Evolutionary conservation across 2,888 invertebrate genomes (phyloP), one percentile per base, ranked within the genome.

Genomic region (Xanthorhoe spadicearia): DNA sequence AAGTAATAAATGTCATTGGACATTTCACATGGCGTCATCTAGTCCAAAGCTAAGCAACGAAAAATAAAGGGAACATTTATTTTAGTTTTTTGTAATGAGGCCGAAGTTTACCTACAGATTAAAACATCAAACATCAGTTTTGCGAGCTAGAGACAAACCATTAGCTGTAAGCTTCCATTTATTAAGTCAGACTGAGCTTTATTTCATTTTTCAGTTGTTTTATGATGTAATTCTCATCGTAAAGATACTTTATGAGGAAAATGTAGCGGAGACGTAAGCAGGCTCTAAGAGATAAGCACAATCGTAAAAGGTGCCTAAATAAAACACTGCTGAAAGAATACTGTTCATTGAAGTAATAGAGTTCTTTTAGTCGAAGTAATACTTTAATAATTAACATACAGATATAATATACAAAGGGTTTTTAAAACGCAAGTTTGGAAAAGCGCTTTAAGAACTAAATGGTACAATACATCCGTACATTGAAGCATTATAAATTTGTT

Each of bases 281-380:
- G 23, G 32, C 32, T 28, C 13, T n/a, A 23, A 18, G 49, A 50
- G 28, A 32, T 49, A 48, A 57, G 28, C 43, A 48, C 46, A 48
- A 57, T 57, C 48, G 48, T 57, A 57, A 57, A 57, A 57, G 48
- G 23, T 56, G 48, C 48, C 32, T 32, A 48, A 48, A 49, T 57
- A 57, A 57, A 57, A 57, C 48, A 48, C 57, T 8, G 28, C 28
- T 28, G 17, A n/a, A 23, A 46, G 43, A 55, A 55, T 43, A 23
- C 43, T 46, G 18, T 55, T 55, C 23, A 48, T 57, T 43, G 13
- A 13, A 10, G 38, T 3, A 13, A 43, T 13, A 43, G 38, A 1
- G 13, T 13, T 13, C 10, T 9, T 9, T 38, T 0, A 10, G 35
- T 38, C 8, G 10, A 38, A 38, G 35, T 38, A 38, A 38, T 10